Percentiles rank a stretch among this genome's conserved stretches.
Conservation (phyloP, 2,113 vertebrate species). For the Pungitius pungitius region DNA sequence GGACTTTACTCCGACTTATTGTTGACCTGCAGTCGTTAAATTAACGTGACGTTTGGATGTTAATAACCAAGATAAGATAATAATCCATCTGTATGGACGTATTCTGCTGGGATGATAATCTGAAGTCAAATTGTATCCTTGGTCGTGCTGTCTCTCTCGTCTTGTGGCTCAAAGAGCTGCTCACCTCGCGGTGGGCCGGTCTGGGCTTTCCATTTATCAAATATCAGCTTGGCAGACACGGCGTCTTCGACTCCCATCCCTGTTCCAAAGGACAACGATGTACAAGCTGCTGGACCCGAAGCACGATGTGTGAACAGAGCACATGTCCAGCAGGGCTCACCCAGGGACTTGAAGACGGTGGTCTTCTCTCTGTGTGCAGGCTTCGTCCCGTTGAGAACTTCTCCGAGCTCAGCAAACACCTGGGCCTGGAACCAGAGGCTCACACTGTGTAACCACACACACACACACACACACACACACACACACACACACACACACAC, state of each 20-base stretch:
- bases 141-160: too few relatives aligned
- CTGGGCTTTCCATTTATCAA: slow-evolving; percentile 86
- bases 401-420: slow-evolving; percentile 93
- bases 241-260: slow-evolving; percentile 94
- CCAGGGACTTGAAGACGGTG: slow-evolving; percentile 95
- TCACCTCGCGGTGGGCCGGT: slow-evolving; percentile 24
- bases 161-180: background rate
- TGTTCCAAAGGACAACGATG: slow-evolving; percentile 59
- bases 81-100: too few relatives aligned
- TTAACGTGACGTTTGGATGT: too few relatives aligned
- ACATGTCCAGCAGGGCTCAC: slow-evolving; percentile 74
- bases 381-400: slow-evolving; percentile 88
- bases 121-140: too few relatives aligned
- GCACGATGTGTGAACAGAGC: background rate
- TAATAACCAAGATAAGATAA: too few relatives aligned
- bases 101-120: too few relatives aligned
- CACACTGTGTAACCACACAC: background rate
- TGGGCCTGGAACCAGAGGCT: slow-evolving; percentile 78
- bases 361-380: slow-evolving; percentile 88
- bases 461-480: too few relatives aligned
- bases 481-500: too few relatives aligned
- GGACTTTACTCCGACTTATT: too few relatives aligned
- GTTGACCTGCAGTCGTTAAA: too few relatives aligned
- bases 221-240: slow-evolving; percentile 90
- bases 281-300: too few relatives aligned